Percentiles rank a stretch among this genome's conserved stretches.
These are phyloP conservation scores for Calameuta filiformis DNA, from an alignment of 2,888 invertebrate species.

Conservation along the genomic window DNA sequence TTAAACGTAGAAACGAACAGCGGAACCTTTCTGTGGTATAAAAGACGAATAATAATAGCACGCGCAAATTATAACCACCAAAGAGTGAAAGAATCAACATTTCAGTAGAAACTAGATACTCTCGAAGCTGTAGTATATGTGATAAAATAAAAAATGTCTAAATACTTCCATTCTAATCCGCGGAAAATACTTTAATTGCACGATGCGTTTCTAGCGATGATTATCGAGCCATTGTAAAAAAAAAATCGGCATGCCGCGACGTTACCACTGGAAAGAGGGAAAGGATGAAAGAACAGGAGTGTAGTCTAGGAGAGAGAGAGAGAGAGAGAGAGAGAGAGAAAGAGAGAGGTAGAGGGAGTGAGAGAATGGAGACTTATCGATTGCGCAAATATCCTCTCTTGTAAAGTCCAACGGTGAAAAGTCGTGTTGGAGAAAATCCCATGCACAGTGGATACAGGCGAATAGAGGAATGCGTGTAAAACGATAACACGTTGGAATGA, in stretches of 20 bases:
- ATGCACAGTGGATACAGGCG: background rate
- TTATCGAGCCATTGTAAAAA: background rate
- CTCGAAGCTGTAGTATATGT: background rate
- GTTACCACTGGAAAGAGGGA: background rate
- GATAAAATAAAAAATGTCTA: background rate
- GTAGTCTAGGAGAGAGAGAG: slow-evolving; percentile 9
- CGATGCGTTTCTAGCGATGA: background rate
- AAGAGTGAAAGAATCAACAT: background rate
- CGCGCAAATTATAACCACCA: background rate
- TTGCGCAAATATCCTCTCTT: slow-evolving; percentile 14
- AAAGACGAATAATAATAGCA: background rate
- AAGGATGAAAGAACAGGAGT: slow-evolving; percentile 22
- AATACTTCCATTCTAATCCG: background rate
- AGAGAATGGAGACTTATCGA: slow-evolving; percentile 10
- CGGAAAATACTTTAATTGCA: background rate
- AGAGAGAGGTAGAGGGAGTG: slow-evolving; percentile 1
- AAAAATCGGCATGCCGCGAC: background rate
- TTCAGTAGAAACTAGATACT: background rate
- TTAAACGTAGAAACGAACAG: background rate
- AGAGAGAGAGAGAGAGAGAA: slow-evolving; percentile 13
- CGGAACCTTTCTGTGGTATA: background rate
- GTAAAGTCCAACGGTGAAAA: background rate
- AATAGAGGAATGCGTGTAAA: background rate
- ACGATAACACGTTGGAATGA: background rate
- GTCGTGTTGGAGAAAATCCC: background rate